These are phyloP conservation scores for Hydrolagus colliei DNA, from an alignment of 2,797 vertebrate genomes.

Conservation along the genomic window DNA sequence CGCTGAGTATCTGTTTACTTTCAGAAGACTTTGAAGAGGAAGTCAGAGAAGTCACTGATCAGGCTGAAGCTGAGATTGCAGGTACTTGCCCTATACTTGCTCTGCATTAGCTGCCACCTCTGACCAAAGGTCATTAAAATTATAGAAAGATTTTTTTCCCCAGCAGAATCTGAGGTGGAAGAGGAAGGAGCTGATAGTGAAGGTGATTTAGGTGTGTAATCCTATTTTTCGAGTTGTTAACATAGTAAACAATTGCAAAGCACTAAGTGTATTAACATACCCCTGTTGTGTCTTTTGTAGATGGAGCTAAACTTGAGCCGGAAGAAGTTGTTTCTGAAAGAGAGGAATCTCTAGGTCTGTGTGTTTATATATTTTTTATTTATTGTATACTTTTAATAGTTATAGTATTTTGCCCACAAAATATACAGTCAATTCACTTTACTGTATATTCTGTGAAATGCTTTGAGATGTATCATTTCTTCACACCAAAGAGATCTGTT, in stretches of 20 bases:
- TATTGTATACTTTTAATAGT: not conserved
- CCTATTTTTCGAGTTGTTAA: not conserved
- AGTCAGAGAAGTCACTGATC: not conserved
- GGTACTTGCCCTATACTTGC: not conserved
- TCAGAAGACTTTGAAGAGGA: constrained; percentile 10
- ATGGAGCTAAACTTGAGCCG: constrained; percentile 5
- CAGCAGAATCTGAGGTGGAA: not conserved
- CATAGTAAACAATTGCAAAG: not conserved
- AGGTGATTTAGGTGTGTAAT: not conserved
- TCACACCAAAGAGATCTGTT: not conserved
- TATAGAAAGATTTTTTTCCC: not conserved
- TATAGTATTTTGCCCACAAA: too few species aligned
- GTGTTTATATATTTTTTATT: not conserved
- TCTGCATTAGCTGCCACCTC: not conserved
- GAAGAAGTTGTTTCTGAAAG: not conserved
- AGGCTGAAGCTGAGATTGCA: not conserved
- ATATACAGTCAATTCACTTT: too few species aligned
- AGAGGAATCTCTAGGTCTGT: not conserved
- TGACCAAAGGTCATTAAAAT: not conserved
- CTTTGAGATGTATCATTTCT: too few species aligned
- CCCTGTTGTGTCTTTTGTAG: not conserved
- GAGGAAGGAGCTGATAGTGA: not conserved
- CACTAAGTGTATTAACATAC: not conserved
- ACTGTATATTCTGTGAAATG: too few species aligned
- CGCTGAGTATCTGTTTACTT: not conserved